Conservation (phyloP, 2,797 vertebrate genomes). For the Neolamprologus multifasciatus region DNA sequence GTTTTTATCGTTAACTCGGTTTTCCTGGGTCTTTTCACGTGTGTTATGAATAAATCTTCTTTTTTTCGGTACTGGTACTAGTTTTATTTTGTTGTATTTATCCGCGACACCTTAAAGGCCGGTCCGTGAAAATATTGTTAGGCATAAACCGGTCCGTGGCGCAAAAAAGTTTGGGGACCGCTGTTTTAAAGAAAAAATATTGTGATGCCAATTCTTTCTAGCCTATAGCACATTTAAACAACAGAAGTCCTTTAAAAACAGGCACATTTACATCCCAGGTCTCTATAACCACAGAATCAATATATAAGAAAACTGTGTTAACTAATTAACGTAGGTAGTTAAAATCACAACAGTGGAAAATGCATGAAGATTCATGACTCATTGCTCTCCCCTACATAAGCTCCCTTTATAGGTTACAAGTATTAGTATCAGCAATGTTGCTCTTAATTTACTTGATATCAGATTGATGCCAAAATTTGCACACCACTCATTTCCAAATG, state of each 20-base stretch:
- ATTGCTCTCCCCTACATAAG: not conserved
- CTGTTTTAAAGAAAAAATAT: too few relatives aligned
- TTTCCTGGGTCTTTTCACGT: too few relatives aligned
- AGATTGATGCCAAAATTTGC: not conserved
- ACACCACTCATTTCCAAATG: not conserved
- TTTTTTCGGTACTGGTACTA: too few relatives aligned
- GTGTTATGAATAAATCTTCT: too few relatives aligned
- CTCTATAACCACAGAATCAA: not conserved
- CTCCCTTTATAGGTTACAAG: not conserved
- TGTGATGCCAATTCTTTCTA: not conserved
- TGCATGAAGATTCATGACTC: not conserved
- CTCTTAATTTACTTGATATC: not conserved
- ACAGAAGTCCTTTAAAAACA: not conserved
- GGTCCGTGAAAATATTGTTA: too few relatives aligned
- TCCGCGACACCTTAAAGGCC: too few relatives aligned
- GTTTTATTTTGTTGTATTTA: too few relatives aligned
- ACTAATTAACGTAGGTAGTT: not conserved
- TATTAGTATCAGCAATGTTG: not conserved
- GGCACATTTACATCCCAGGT: not conserved
- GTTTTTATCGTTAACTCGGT: too few relatives aligned
- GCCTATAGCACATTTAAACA: not conserved
- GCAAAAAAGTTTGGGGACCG: too few relatives aligned
- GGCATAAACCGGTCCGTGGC: too few relatives aligned
- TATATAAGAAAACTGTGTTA: not conserved
- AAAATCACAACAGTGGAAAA: not conserved